Conservation (phyloP, 2,797 vertebrate species). For the Thaleichthys pacificus region DNA sequence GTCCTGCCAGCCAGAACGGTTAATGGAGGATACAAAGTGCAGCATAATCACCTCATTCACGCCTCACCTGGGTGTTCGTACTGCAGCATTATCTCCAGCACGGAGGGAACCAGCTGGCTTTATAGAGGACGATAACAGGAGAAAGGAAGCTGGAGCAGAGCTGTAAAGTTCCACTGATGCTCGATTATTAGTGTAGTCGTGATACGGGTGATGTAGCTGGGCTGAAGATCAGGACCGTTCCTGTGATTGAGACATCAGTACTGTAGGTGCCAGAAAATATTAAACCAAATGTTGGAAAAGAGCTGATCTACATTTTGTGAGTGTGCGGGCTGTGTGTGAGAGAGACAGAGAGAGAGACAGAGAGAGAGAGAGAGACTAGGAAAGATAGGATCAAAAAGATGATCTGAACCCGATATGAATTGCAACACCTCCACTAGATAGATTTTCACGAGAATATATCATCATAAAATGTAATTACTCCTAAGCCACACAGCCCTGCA, state of each 20-base stretch:
- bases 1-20: constrained; percentile 11
- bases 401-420: background rate
- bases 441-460: background rate
- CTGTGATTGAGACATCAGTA: background rate
- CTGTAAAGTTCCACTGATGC: constrained; percentile 5
- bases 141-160: background rate
- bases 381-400: background rate
- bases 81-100: constrained; percentile 9
- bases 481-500: background rate
- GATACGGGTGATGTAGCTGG: background rate
- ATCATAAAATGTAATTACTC: background rate
- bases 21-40: constrained; percentile 38
- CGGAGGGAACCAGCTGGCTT: background rate
- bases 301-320: too few species aligned
- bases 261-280: background rate
- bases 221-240: background rate
- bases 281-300: background rate
- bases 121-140: background rate
- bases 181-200: constrained; percentile 1
- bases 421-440: background rate
- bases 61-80: constrained; percentile 28
- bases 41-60: constrained; percentile 17
- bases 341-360: too few species aligned
- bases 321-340: too few species aligned
- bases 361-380: too few species aligned